These are phyloP conservation scores for Brachionus asplanchnoidis DNA, from an alignment of 1,140 invertebrate genomes.

Conservation along the genomic window DNA sequence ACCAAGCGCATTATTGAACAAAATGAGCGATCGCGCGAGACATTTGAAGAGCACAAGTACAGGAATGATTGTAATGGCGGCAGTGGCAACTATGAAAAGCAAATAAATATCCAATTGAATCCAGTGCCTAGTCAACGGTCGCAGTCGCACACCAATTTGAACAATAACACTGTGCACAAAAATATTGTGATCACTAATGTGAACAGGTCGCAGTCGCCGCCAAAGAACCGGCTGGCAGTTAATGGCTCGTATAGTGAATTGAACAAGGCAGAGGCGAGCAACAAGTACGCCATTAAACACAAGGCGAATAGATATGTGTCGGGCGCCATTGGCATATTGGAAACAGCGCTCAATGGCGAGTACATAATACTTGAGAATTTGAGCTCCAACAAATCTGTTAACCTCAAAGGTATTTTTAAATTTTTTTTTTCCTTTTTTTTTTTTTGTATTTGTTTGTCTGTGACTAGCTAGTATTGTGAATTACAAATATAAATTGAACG, in stretches of 20 bases:
- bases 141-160: constrained; percentile 1
- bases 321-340: constrained; percentile 14
- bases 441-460: no score
- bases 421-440: no score
- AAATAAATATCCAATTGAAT: constrained; percentile 40
- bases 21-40: not conserved
- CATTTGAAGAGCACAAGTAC: not conserved
- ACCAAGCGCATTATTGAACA: constrained; percentile 18
- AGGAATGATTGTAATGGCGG: not conserved
- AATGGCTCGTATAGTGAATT: not conserved
- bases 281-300: constrained; percentile 41
- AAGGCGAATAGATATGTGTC: constrained; percentile 35
- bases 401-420: not conserved
- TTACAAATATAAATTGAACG: no score
- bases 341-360: constrained; percentile 24
- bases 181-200: constrained; percentile 26
- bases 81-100: constrained; percentile 27
- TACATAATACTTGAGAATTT: constrained; percentile 36
- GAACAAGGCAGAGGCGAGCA: not conserved
- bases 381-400: constrained; percentile 33
- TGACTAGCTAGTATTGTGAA: no score
- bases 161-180: constrained; percentile 7
- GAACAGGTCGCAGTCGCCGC: constrained; percentile 16
- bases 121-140: constrained; percentile 23
- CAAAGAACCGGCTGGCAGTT: not conserved